phyloP scores from a whole-genome alignment of 2,797 vertebrate species.

The Lagothrix lagotricha region DNA sequence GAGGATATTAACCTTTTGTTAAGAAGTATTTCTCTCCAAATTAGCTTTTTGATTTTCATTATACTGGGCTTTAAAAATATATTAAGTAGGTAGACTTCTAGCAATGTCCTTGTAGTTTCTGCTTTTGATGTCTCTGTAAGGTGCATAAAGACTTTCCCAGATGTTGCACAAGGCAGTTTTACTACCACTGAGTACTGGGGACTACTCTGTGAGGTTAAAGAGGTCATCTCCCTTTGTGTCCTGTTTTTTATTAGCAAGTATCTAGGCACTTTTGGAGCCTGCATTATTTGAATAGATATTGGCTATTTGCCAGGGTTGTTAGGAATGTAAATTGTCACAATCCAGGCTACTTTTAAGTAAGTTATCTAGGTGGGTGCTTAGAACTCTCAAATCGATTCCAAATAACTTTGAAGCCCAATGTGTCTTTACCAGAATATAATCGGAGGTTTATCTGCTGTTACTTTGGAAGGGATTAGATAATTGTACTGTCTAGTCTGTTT shows the following conservation, averaged over 20 bases:
- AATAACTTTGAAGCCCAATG: background rate
- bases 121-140: no score
- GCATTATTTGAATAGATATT: background rate
- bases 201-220: background rate
- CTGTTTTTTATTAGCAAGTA: background rate
- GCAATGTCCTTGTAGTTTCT: background rate
- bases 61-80: background rate
- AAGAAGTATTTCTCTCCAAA: background rate
- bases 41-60: background rate
- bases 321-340: background rate
- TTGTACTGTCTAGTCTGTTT: background rate
- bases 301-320: background rate
- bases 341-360: background rate
- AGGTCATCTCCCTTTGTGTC: no score
- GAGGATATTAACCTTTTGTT: background rate
- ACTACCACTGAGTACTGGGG: fast-evolving
- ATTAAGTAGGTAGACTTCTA: background rate
- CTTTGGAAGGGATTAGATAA: background rate
- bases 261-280: background rate
- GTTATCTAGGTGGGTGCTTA: background rate
- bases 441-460: background rate
- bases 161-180: fast-evolving
- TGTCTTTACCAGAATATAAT: background rate
- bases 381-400: background rate
- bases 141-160: background rate